Base-by-base conservation (phyloP, 1,140 invertebrate genomes). In the Hermetia illucens region DNA sequence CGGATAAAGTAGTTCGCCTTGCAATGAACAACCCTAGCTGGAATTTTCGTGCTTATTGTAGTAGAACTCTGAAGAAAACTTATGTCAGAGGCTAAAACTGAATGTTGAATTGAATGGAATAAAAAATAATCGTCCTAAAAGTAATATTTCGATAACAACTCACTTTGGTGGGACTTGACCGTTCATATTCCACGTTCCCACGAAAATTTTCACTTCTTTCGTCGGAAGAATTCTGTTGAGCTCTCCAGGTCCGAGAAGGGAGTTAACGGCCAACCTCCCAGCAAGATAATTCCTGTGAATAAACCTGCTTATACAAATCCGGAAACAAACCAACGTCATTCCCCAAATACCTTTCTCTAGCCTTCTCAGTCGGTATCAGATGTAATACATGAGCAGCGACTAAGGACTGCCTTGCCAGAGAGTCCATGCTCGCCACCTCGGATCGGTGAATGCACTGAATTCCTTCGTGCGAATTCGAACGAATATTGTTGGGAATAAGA, bases 171-270 rank as follows among this genome's bases (percentile, higher is more conserved):
- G 76, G 43, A 65, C 69, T 49, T 81, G 84, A 10, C 84, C 84
- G 64, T 91, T 91, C 87, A 95, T 93, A 60, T 97, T 97, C 91
- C 91, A 96, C 4, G 88, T 90, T 10, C 86, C 88, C 38, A 93
- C 75, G 66, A 90, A 92, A 43, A 96, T 78, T 45, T 72, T 79
- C 0, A 94, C 64, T 64, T 86, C 79, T 46, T 83, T 70, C 50
- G 83, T 77, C 4, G 87, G 86, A 49, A 95, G 75, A 18, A 86
- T 80, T 55, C 84, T 77, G 46, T 87, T 78, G 29, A 96, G 64
- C 54, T 94, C 89, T 19, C 74, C 71, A 6, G 77, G 67, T 8
- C 89, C 87, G 2, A 94, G 61, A 12, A 94, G 54, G 15, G 83
- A 83, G 51, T 79, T 77, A 4, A 78, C 75, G 21, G 80, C 80